Conservation (phyloP, 2,797 vertebrate species). For the Sebastes flavidus region DNA sequence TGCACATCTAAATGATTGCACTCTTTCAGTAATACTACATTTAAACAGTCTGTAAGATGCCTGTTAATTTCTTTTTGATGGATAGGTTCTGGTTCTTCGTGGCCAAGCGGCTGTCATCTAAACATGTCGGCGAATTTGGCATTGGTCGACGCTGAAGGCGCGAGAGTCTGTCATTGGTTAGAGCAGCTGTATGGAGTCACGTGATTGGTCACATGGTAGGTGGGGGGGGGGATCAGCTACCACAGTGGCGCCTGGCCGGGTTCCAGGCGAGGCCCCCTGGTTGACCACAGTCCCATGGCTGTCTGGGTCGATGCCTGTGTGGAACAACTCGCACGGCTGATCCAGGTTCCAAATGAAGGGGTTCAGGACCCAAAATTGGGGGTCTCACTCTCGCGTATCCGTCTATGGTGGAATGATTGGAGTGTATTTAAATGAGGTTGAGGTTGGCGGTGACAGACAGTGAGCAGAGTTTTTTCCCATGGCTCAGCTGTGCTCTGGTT, state of each 20-base stretch:
- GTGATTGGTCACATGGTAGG: constrained; percentile 65
- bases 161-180: constrained; percentile 14
- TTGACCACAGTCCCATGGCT: constrained; percentile 79
- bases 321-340: constrained; percentile 58
- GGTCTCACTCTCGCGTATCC: constrained; percentile 67
- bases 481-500: constrained; percentile 31
- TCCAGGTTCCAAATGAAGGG: constrained; percentile 79
- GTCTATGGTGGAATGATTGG: constrained; percentile 60
- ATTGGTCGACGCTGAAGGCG: neutral
- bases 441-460: constrained; percentile 61
- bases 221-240: constrained; percentile 51
- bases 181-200: constrained; percentile 27
- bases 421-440: constrained; percentile 63
- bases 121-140: constrained; percentile 18
- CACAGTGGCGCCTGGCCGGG: constrained; percentile 73
- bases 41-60: neutral
- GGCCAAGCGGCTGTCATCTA: constrained; percentile 16
- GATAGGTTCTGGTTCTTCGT: constrained; percentile 29
- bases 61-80: constrained; percentile 43
- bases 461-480: constrained; percentile 50
- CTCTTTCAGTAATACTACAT: neutral
- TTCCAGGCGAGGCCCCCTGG: constrained; percentile 74
- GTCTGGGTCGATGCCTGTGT: constrained; percentile 74
- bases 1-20: neutral
- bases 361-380: constrained; percentile 76